Base-by-base conservation (phyloP, 1,140 invertebrate genomes). In the Hylaeus volcanicus region DNA sequence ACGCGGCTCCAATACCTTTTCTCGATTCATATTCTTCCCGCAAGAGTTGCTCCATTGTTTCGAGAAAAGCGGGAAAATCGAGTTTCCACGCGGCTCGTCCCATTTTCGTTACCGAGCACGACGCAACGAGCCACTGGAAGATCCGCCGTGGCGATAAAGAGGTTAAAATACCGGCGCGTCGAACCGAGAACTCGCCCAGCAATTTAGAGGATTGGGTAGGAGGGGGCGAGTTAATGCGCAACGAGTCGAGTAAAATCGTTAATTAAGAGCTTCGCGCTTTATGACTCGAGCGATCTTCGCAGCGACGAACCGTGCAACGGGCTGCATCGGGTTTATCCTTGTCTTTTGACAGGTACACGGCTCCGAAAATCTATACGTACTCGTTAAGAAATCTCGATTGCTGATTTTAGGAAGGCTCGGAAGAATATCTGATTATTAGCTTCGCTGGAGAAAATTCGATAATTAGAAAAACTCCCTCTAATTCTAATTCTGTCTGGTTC, bases 221-320 rank as follows among this genome's bases (percentile, higher is more conserved):
- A 5, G 55, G 11, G 8, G 79, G 65, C 26, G 26, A 26, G 26
- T 26, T 81, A 86, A 81, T 70, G 79, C 41, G 73, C 79, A 74
- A 74, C 70, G 79, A 79, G 70, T 70, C 83, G 79, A 81, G 53
- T 74, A 74, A 82, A 86, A 86, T 86, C 80, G 74, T 82, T 86
- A 85, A 86, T 86, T 85, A 85, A 81, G 78, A 76, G 61, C 58
- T 81, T 58, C 58, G 51, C 51, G 70, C 74, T 71, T 69, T 61
- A 78, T 82, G 65, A 76, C 69, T 48, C 53, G 2, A 9, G 5
- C 37, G 45, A 82, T 81, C 64, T 71, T 66, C 63, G 41, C 65
- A 14, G 53, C 51, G 41, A 39, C 61, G 41, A 61, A 51, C 12
- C 66, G 55, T 74, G 70, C 43, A 56, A 15, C 11, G 26, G 11